Percentiles rank a stretch among this genome's conserved stretches.
Conservation (phyloP, 2,113 vertebrate species). For the Datnioides undecimradiatus region DNA sequence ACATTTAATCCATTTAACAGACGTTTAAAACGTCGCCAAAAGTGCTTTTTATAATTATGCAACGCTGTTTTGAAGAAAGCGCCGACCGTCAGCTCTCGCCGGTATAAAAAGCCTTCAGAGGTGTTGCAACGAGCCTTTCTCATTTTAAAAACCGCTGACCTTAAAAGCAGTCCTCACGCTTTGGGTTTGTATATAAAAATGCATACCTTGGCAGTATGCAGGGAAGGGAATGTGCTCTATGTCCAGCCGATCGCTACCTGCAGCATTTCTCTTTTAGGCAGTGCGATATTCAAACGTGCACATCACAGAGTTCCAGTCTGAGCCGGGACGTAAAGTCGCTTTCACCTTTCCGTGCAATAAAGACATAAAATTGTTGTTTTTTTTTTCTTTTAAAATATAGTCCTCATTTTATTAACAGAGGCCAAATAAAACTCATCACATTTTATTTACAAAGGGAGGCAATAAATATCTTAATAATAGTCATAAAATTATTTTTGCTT, state of each 20-base stretch:
- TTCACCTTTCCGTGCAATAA: slow-evolving; percentile 42
- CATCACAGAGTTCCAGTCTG: background rate
- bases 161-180: slow-evolving; percentile 68
- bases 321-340: background rate
- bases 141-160: slow-evolving; percentile 59
- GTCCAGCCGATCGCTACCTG: slow-evolving; percentile 65
- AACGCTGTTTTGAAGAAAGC: slow-evolving; percentile 15
- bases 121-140: slow-evolving; percentile 57
- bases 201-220: slow-evolving; percentile 79
- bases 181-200: slow-evolving; percentile 80
- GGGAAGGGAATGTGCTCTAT: slow-evolving; percentile 77
- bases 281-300: background rate
- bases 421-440: slow-evolving; percentile 88
- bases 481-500: slow-evolving; percentile 89
- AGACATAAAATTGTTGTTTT: slow-evolving; percentile 54
- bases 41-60: slow-evolving; percentile 1
- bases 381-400: slow-evolving; percentile 84
- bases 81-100: slow-evolving; percentile 1
- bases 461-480: slow-evolving; percentile 91
- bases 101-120: slow-evolving; percentile 48
- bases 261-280: slow-evolving; percentile 50
- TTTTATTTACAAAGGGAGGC: slow-evolving; percentile 89
- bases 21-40: slow-evolving; percentile 21
- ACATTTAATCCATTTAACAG: background rate
- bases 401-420: slow-evolving; percentile 89